Base-by-base conservation (phyloP, 2,888 invertebrate genomes). In the Coenonympha arcania region DNA sequence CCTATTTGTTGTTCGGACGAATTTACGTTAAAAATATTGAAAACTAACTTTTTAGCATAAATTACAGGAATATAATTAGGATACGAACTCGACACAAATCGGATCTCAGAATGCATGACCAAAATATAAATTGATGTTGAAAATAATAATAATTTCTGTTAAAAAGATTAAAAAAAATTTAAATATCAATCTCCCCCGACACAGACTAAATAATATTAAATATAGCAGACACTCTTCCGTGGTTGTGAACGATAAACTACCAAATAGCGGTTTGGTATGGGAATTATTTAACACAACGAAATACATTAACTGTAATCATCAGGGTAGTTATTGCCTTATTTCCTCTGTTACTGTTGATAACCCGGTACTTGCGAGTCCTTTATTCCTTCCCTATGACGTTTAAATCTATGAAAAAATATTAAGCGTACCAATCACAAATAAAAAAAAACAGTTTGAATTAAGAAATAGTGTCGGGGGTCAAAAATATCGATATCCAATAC, bases 1-100 rank as follows among this genome's bases (percentile, higher is more conserved):
- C 45, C 28, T 45, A 9, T 36, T 45, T 37, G 45, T 45, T 45
- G 28, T 45, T 36, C 26, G 19, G 37, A 45, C 36, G 45, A 28
- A 45, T 45, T 45, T 37, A 37, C 36, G 36, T 45, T 45, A 15
- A 47, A 54, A 26, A 36, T 36, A 47, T 52, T 45, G 30, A 52
- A 46, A 49, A n/a, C n/a, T n/a, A n/a, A n/a, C n/a, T n/a, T n/a
- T n/a, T 39, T 51, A 44, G 49, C 46, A 44, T 52, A 34, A 52
- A 50, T 18, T 43, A 47, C 37, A 44, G 50, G 47, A 41, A 30
- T 36, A 49, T 18, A 30, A 13, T 45, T 50, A 44, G 41, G 33
- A 52, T 28, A 41, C 46, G 36, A 48, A 26, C 16, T 30, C 37
- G 30, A 34, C 47, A 39, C 47, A 52, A 55, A 55, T 52, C 52